Conservation (phyloP, 2,888 invertebrate genomes). For the Meliscaeva auricollis region DNA sequence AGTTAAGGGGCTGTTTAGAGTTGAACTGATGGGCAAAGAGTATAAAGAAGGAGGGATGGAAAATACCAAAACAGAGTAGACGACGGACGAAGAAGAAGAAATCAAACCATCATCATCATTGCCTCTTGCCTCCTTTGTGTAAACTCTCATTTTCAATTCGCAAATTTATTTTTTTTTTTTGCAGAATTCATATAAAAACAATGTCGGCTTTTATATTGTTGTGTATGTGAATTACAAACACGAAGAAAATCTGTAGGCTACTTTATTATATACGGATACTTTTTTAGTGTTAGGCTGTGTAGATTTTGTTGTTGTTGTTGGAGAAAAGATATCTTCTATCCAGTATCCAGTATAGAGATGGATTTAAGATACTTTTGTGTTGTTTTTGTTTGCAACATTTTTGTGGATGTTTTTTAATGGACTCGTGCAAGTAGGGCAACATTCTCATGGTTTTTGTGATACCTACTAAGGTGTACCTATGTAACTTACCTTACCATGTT, state of each 20-base stretch:
- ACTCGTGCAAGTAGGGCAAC: slow-evolving; percentile 74
- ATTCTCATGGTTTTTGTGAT: slow-evolving; percentile 62
- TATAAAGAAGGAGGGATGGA: slow-evolving; percentile 38
- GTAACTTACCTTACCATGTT: slow-evolving; percentile 1
- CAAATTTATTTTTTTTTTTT: slow-evolving; percentile 22
- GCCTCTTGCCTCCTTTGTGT: slow-evolving; percentile 13
- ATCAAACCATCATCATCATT: slow-evolving; percentile 28
- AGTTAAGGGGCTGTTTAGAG: slow-evolving; percentile 24
- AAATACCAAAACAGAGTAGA: slow-evolving; percentile 42
- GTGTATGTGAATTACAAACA: slow-evolving; percentile 1
- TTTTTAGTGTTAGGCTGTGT: not conserved
- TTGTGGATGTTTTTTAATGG: slow-evolving; percentile 67
- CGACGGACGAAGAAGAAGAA: slow-evolving; percentile 40
- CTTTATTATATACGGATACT: not conserved
- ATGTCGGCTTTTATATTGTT: slow-evolving; percentile 42
- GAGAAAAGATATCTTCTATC: slow-evolving; percentile 6
- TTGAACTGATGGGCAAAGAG: not conserved
- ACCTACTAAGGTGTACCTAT: not conserved
- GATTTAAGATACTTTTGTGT: slow-evolving; percentile 40
- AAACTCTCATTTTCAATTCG: slow-evolving; percentile 74
- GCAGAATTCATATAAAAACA: slow-evolving; percentile 50
- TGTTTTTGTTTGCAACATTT: slow-evolving; percentile 66
- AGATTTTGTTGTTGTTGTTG: not conserved
- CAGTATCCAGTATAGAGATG: not conserved
- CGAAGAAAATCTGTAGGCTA: slow-evolving; percentile 6